A percentile compares a stretch with the other conserved stretches of the same genome.
phyloP scores from a whole-genome alignment of 2,113 vertebrate species.

The Colaptes auratus region DNA sequence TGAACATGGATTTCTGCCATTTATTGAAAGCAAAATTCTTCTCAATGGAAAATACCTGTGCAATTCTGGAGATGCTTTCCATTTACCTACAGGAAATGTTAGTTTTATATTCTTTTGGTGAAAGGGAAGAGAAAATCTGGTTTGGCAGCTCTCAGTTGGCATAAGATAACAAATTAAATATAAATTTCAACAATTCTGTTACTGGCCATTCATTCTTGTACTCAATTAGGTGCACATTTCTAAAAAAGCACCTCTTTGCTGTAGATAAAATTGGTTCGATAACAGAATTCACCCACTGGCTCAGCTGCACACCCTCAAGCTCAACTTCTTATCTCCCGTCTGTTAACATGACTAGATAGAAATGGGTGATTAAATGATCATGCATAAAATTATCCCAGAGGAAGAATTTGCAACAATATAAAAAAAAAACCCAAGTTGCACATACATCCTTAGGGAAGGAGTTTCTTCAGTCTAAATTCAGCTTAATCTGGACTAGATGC shows the following conservation, averaged over 20 bases:
- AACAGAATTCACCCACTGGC: neutral
- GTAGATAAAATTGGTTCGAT: neutral
- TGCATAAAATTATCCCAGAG: neutral
- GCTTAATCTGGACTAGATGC: neutral
- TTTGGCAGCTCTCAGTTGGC: neutral
- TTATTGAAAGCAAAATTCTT: neutral
- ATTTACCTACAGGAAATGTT: neutral
- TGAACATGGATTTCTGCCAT: neutral
- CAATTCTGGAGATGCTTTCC: neutral
- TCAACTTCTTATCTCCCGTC: neutral
- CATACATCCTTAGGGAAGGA: neutral
- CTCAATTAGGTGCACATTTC: neutral
- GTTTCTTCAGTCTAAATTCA: neutral
- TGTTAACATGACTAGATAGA: neutral
- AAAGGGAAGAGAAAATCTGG: neutral
- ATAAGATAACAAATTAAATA: neutral
- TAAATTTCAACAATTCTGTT: neutral
- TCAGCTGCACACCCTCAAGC: constrained; percentile 28
- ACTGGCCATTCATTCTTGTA: neutral
- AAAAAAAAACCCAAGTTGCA: neutral
- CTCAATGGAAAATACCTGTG: neutral
- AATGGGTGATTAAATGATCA: neutral
- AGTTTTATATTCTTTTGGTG: neutral
- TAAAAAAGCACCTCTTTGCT: neutral
- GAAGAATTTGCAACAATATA: neutral